Evolutionary conservation across 2,797 vertebrate species (phyloP), one percentile per base, ranked within the genome.

Genomic region (Silurus aristotelis): DNA sequence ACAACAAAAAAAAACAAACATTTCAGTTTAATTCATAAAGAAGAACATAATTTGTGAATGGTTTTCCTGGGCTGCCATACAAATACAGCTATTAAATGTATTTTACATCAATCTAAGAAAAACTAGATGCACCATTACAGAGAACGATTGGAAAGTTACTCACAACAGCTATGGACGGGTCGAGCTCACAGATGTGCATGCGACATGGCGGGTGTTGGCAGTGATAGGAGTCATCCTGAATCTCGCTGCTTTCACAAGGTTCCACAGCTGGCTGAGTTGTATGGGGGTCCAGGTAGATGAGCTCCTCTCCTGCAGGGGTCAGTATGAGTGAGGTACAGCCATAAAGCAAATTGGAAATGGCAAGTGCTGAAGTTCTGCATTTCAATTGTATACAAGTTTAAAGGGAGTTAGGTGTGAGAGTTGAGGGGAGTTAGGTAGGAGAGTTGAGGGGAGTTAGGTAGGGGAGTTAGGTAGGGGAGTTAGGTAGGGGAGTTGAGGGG

Each of bases 81-180:
- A 64, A 25, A n/a, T 25, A 64, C 25, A n/a, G 9, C 64, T 66
- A 5, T 15, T 25, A 27, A 66, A 66, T 5, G 13, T 8, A 5
- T 66, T 66, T 25, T 66, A 15, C 38, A 38, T 38, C 48, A 52
- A 7, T 43, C 60, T 5, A 43, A 61, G 9, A 60, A 31, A 38
- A 38, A 52, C 48, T 22, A 5, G 27, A 78, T 22, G 56, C 75
- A 17, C 12, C 10, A 13, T 60, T 43, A 22, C 22, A 76, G 56
- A 5, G 27, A 31, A 60, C 20, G 7, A 52, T 48, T 66, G 13
- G 17, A 55, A 25, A 15, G 38, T 66, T 82, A 89, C 97, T 13
- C 93, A 99, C 98, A 94, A 97, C 98, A 0, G 98, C 98, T 0
- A 99, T 98, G 92, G 98, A 99, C 0, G 98, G 98, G 93, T 99